Evolutionary conservation across 2,888 invertebrate species (phyloP).

Genomic region (Aspidiotus rigidus): DNA sequence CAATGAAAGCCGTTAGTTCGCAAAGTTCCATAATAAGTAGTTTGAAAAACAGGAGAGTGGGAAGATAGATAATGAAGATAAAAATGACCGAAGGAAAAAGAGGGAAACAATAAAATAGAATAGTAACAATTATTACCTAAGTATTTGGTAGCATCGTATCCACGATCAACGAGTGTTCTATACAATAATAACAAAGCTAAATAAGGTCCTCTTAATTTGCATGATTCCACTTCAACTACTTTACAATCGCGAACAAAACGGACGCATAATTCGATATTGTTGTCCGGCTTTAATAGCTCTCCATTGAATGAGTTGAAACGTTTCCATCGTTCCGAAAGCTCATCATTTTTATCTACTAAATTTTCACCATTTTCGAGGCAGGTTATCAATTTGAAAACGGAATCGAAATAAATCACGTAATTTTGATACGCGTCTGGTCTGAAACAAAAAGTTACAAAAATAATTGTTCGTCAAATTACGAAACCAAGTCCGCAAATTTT

Average conservation of each 20-base stretch:
- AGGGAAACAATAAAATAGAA: neutral
- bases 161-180: conserved; percentile 51
- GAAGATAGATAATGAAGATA: no score
- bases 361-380: conserved; percentile 62
- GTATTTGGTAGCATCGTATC: conserved; percentile 47
- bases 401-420: conserved; percentile 46
- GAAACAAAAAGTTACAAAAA: conserved; percentile 47
- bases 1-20: neutral
- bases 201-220: conserved; percentile 63
- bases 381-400: conserved; percentile 52
- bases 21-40: no score
- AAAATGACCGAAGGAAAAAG: no score
- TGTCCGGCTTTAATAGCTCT: conserved; percentile 37
- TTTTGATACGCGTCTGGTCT: conserved; percentile 47
- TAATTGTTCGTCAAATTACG: conserved; percentile 40
- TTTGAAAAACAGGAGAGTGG: no score
- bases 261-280: conserved; percentile 42
- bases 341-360: conserved; percentile 42
- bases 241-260: conserved; percentile 43
- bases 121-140: conserved; percentile 40
- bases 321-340: conserved; percentile 38
- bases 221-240: conserved; percentile 34
- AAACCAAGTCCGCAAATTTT: no score
- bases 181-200: conserved; percentile 71
- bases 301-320: neutral